A percentile compares a stretch with the other conserved stretches of the same genome.
Evolutionary conservation across 2,113 vertebrate species (phyloP).

Genomic region (Malurus alboscapulatus): DNA sequence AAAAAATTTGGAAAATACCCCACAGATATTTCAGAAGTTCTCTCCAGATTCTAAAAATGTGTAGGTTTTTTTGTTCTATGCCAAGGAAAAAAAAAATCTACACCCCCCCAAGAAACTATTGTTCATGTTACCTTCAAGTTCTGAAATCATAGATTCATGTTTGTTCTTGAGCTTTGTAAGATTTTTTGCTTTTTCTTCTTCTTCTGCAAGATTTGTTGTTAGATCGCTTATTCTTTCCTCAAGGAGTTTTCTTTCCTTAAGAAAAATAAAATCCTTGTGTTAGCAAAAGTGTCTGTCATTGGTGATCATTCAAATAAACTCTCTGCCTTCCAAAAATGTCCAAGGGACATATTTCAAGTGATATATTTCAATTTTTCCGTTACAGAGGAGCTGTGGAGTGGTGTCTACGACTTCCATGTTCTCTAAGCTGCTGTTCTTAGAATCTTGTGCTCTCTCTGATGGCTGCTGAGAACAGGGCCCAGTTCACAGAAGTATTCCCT

Average conservation of each 20-base stretch:
- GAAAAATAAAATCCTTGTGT: not conserved
- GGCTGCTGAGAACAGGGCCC: not conserved
- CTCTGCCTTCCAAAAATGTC: not conserved
- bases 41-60: not conserved
- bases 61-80: not conserved
- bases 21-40: not conserved
- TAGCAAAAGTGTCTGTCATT: not conserved
- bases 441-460: not conserved
- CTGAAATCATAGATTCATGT: conserved; percentile 96
- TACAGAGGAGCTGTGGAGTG: not conserved
- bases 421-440: not conserved
- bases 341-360: not conserved
- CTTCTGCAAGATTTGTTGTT: conserved; percentile 90
- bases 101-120: not conserved
- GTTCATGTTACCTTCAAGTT: conserved; percentile 83
- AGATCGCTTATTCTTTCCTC: conserved; percentile 90
- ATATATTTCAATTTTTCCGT: not conserved
- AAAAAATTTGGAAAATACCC: not conserved
- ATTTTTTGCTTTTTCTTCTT: conserved; percentile 96
- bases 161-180: conserved; percentile 92
- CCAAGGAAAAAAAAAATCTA: not conserved
- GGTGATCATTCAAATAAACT: not conserved
- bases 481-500: not conserved
- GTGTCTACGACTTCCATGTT: not conserved
- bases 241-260: conserved; percentile 88